Base-by-base conservation (phyloP, 2,888 invertebrate species). In the Eustalomyia histrio region DNA sequence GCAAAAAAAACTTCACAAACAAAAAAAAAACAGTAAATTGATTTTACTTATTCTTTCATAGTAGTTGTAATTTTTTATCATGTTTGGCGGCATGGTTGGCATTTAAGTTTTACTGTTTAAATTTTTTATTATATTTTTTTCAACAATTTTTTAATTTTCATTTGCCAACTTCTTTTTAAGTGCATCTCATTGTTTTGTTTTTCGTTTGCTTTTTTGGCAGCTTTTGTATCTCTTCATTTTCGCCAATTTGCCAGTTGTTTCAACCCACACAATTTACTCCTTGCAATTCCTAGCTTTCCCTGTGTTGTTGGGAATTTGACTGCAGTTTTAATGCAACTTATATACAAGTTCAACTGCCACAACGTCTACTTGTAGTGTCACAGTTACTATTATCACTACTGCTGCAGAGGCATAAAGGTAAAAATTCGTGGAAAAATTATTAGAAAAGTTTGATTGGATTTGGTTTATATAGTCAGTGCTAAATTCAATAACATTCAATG, bases 231-330 rank as follows among this genome's bases (percentile, higher is more conserved):
- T 82, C 78, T 82, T 72, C 78, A 83, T 82, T 83, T 82, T 78
- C 82, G 78, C 76, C 82, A 82, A 80, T 82, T 83, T 83, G 73
- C 80, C 82, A 83, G 75, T 76, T 76, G 82, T 82, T 83, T 53
- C 80, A 79, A 74, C 80, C 80, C 82, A 82, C 81, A 74, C 78
- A 74, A 78, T 74, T 74, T 74, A 53, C 65, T 50, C 50, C 18
- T 21, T 2, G n/a, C 6, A 16, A 47, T 57, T 29, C n/a, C 17
- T 7, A 18, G 21, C 8, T 55, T 74, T 43, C 33, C 14, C n/a
- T 18, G 18, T 73, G 67, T 60, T 78, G 78, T 75, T 78, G 74
- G 29, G 29, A 7, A 65, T 71, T 75, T 71, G 81, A 81, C 67
- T 81, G 78, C 78, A 81, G 29, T 68, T 81, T 81, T 71, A 81